Percentiles rank a stretch among this genome's conserved stretches.
These are phyloP conservation scores for Nettapus auritus DNA, from an alignment of 2,113 vertebrate genomes.

Conservation along the genomic window DNA sequence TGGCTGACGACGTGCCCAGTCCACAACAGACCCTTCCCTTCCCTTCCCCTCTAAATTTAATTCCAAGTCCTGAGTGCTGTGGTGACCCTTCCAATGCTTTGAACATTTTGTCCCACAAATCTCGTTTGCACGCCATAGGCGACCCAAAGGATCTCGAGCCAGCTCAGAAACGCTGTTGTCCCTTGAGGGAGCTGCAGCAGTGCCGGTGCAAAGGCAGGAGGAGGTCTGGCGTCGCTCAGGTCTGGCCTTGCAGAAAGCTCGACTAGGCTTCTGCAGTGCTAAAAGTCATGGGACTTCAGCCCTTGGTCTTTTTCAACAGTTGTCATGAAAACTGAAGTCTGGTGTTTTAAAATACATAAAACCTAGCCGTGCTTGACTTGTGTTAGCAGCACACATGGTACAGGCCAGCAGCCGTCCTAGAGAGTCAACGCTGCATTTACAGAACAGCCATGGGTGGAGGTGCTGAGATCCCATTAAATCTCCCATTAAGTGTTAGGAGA, in stretches of 20 bases:
- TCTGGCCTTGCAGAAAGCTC: neutral
- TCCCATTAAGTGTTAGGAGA: neutral
- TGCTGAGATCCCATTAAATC: neutral
- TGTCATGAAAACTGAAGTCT: neutral
- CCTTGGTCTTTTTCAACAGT: neutral
- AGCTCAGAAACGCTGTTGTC: neutral
- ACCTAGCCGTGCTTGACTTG: neutral
- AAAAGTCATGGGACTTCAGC: neutral
- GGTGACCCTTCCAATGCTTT: neutral
- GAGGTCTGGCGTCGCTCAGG: neutral
- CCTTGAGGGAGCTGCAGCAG: neutral
- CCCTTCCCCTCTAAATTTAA: neutral
- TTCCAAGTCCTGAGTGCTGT: neutral
- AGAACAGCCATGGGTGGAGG: neutral
- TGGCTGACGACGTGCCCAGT: too few relatives aligned
- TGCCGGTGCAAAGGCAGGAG: neutral
- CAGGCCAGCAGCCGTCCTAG: neutral
- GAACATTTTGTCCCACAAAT: neutral
- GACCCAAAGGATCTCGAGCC: neutral
- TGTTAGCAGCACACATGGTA: neutral
- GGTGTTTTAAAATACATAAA: neutral
- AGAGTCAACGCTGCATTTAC: neutral
- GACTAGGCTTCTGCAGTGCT: neutral
- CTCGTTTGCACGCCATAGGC: neutral
- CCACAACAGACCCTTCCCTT: too few relatives aligned